These are phyloP conservation scores for Neodiprion lecontei DNA, from an alignment of 1,140 invertebrate genomes.

Conservation along the genomic window DNA sequence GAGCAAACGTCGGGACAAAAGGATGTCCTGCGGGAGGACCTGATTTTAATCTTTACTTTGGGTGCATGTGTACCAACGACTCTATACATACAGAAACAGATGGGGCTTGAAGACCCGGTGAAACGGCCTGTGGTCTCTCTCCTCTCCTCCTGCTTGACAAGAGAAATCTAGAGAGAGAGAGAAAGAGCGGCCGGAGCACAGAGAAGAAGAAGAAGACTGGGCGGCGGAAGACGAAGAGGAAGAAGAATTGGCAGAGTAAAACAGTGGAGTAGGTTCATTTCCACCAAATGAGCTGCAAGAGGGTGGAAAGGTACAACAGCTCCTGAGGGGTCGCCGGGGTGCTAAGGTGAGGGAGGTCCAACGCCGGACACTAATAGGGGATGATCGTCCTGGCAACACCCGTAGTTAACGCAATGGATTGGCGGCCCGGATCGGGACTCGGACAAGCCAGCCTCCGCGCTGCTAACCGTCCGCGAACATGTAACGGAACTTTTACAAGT, in stretches of 20 bases:
- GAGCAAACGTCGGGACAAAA: conserved; percentile 6
- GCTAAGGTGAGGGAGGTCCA: conserved; percentile 33
- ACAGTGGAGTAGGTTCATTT: conserved; percentile 18
- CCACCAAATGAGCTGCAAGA: conserved; percentile 19
- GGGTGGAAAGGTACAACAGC: conserved; percentile 16
- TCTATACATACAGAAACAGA: conserved; percentile 7
- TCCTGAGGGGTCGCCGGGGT: conserved; percentile 22
- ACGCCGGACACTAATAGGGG: conserved; percentile 41
- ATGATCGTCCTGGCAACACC: conserved; percentile 47
- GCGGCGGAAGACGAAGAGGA: conserved; percentile 10
- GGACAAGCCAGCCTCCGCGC: not conserved
- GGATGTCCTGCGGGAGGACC: conserved; percentile 15
- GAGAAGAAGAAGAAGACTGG: not conserved
- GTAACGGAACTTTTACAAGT: conserved; percentile 8
- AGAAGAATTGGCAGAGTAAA: not conserved
- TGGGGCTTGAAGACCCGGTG: not conserved
- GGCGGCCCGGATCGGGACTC: not conserved
- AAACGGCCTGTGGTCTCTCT: not conserved
- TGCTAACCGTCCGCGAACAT: not conserved
- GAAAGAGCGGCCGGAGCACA: conserved; percentile 10
- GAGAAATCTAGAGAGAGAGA: not conserved
- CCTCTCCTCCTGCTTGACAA: not conserved
- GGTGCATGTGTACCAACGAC: not conserved
- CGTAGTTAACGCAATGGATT: conserved; percentile 40
- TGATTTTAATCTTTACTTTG: conserved; percentile 9